Evolutionary conservation across 2,113 vertebrate genomes (phyloP), one percentile per base, ranked within the genome.

Genomic region (Brachirus orientalis): DNA sequence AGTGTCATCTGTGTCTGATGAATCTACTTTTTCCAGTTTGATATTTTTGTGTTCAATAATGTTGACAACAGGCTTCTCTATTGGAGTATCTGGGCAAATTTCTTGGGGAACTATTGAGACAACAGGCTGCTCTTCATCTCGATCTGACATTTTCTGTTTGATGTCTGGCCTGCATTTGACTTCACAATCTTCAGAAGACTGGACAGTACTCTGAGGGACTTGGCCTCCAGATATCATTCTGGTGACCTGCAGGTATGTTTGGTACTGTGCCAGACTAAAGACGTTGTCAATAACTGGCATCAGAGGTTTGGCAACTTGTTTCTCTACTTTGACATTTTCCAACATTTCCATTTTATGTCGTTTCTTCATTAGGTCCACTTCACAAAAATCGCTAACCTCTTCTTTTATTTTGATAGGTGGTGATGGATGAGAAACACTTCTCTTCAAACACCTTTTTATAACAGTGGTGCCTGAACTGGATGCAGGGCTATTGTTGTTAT

Each of bases 241-340:
- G 12, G 88, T 69, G 3, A 67, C 82, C 59, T 94, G 92, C 47
- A 96, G 75, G 77, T 94, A 94, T 3, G 90, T 88, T 47, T 85
- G 91, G 80, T 95, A 96, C 2, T 95, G 95, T 0, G 97, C 98
- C 87, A 98, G 84, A 80, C 96, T 99, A 79, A 98, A 99, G 38
- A 99, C 98, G 0, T 89, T 95, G 79, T 96, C 93, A 53, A 98
- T 99, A 33, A 98, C 85, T 0, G 98, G 97, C 98, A 99, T 97
- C 0, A 95, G 95, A 0, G 95, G 95, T 5, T 94, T 96, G 22
- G 75, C 16, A 0, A 87, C 75, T 6, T 62, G 0, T 1, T n/a
- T 62, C 60, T 70, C 67, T 0, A 44, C 8, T 2, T 65, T 66
- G 1, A 3, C 55, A 0, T 50, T 52, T 14, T 57, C 58, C 1